Base-by-base conservation (phyloP, 2,888 invertebrate genomes). In the Deilephila porcellus region DNA sequence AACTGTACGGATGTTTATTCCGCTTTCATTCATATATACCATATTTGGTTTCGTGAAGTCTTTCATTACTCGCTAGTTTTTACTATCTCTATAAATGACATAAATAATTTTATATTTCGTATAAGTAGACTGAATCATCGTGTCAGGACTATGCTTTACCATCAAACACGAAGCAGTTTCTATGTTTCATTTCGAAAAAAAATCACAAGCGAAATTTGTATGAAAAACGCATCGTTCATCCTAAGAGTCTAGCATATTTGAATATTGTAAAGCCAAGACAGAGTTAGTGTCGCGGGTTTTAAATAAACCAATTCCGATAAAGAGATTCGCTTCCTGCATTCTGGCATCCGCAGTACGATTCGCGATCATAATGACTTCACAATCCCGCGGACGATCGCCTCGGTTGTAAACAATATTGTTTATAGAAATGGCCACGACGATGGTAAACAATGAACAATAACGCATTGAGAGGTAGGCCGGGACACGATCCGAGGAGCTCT, bases 381-480 rank as follows among this genome's bases (percentile, higher is more conserved):
- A 52, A 67, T 67, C 67, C 45, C 67, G 67, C 25, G 67, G 52
- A 67, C 45, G 25, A 45, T 14, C 64, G 67, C 52, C 45, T 25
- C 52, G 52, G 20, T 45, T 25, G 45, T 52, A 67, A 67, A 67
- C 67, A 67, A 67, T 67, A 67, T 67, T 67, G 45, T 67, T 67
- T 67, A 67, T 67, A 67, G 67, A 67, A 67, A 67, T 67, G 25
- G 20, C 25, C 67, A 67, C 45, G 45, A 29, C 25, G 45, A 52
- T 25, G 67, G 52, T 67, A 67, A 67, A 67, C 67, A 67, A 67
- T 67, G 67, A 67, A 67, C 67, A 67, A 67, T 67, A 67, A 67
- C 67, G 67, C 67, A 67, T 67, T 67, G 67, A 67, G 63, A 63
- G 67, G 67, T 67, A 52, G 25, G 14, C 52, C 67, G 67, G 67